Evolutionary conservation across 2,888 invertebrate genomes (phyloP), one percentile per base, ranked within the genome.

Genomic region (Trisateles emortualis): DNA sequence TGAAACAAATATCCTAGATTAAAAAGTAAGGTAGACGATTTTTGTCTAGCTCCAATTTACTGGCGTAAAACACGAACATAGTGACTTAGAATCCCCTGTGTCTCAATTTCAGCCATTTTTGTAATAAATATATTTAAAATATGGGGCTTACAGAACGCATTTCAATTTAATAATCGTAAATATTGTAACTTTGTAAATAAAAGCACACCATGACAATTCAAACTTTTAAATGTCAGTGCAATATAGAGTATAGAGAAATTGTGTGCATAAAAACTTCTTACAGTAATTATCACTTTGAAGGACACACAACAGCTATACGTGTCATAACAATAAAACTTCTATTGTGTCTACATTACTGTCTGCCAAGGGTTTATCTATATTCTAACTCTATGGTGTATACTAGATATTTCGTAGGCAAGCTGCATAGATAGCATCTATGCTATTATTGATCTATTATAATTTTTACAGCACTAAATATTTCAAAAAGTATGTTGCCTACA

Each of bases 101-200:
- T 24, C 22, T 47, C 30, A 17, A 32, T 10, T 14, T 50, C 10
- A 19, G 33, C 22, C 47, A 53, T 48, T 41, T 13, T 14, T 26
- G n/a, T 8, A 26, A 8, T 3, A 6, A 4, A 26, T 8, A 16
- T 16, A 36, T 35, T 6, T 32, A 32, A n/a, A 11, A 11, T n/a
- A 11, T 32, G 3, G 40, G 39, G 17, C 68, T 59, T 51, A 65
- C 64, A 53, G 59, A 53, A 56, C 59, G 56, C 68, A 66, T 66
- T 10, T 0, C 14, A 29, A 22, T 5, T 48, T 39, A 46, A 46
- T 35, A 16, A 2, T 36, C 3, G 3, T 10, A 19, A 36, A 36
- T 19, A 19, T 9, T 9, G 36, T 10, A 36, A 16, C 16, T 36
- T 36, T 13, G 29, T 13, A 2, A 19, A 36, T 10, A 17, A 1